Percentiles rank a stretch among this genome's conserved stretches.
These are phyloP conservation scores for Dendroctonus ponderosae DNA, from an alignment of 1,140 invertebrate genomes.

Conservation along the genomic window DNA sequence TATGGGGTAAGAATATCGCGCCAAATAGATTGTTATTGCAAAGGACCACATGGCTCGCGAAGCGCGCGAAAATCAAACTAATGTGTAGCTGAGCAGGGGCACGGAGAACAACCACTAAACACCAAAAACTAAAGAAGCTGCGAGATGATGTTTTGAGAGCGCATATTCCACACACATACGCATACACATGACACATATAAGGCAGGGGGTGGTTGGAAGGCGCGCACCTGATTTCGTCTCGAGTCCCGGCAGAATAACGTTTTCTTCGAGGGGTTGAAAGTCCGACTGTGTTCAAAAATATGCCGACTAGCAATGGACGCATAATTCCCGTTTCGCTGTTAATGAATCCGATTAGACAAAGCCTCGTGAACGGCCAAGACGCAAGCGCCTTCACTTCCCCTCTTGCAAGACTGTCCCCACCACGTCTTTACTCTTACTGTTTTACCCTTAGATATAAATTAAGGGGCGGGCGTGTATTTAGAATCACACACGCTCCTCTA, in stretches of 20 bases:
- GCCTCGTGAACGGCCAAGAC: slow-evolving; percentile 51
- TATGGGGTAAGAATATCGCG: slow-evolving; percentile 28
- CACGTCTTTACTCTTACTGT: slow-evolving; percentile 50
- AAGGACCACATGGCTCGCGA: slow-evolving; percentile 30
- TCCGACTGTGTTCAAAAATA: slow-evolving; percentile 52
- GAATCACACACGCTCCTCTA: slow-evolving; percentile 49
- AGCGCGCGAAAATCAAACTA: slow-evolving; percentile 40
- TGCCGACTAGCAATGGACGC: slow-evolving; percentile 55
- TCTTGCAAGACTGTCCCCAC: slow-evolving; percentile 45
- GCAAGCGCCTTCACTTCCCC: slow-evolving; percentile 51
- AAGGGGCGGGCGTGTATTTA: slow-evolving; percentile 52
- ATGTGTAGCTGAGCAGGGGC: slow-evolving; percentile 14
- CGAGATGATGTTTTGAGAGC: slow-evolving; percentile 31
- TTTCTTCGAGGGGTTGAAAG: slow-evolving; percentile 44
- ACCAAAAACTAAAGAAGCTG: slow-evolving; percentile 36
- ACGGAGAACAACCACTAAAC: slow-evolving; percentile 32
- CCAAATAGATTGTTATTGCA: slow-evolving; percentile 34
- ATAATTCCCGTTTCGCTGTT: slow-evolving; percentile 57
- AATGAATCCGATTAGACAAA: slow-evolving; percentile 60
- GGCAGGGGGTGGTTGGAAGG: slow-evolving; percentile 21
- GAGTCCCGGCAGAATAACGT: slow-evolving; percentile 42
- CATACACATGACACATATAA: slow-evolving; percentile 37
- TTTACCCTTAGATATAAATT: slow-evolving; percentile 53
- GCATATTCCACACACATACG: slow-evolving; percentile 40
- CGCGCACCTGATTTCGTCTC: slow-evolving; percentile 43